Percentiles rank a stretch among this genome's conserved stretches.
Evolutionary conservation across 2,113 vertebrate genomes (phyloP).

Genomic region (Cheirogaleus medius): DNA sequence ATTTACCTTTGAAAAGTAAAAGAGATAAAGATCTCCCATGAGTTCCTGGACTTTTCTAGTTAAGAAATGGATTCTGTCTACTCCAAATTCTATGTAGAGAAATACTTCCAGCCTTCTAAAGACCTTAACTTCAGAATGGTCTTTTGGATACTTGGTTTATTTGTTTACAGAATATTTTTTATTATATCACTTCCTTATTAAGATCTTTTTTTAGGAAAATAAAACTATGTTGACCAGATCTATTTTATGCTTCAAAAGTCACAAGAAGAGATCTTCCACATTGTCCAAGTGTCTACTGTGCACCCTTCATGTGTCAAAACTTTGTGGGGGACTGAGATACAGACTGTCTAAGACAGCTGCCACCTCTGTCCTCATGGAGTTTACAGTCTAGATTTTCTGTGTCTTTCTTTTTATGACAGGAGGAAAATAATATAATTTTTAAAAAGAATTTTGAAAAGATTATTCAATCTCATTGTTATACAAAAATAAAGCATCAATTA

Average conservation of each 20-base stretch:
- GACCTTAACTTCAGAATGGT: neutral
- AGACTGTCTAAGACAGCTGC: neutral
- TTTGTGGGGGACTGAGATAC: neutral
- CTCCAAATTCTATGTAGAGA: neutral
- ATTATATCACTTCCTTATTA: neutral
- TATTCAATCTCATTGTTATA: neutral
- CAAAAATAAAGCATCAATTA: slow-evolving; percentile 34
- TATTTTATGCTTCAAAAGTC: neutral
- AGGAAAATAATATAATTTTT: neutral
- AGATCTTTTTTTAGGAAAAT: neutral
- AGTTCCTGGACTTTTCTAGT: neutral
- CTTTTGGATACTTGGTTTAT: neutral
- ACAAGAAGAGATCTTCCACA: neutral
- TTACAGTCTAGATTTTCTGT: neutral
- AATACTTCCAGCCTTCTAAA: neutral
- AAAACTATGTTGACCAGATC: neutral
- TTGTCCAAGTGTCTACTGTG: neutral
- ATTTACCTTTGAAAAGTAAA: neutral
- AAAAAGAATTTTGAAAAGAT: neutral
- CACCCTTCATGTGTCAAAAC: neutral
- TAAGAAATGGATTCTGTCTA: neutral
- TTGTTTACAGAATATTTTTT: neutral
- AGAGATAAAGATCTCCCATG: neutral
- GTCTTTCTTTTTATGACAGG: neutral
- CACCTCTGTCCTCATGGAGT: neutral